Evolutionary conservation across 2,797 vertebrate genomes (phyloP).

Genomic region (Semaprochilodus insignis): DNA sequence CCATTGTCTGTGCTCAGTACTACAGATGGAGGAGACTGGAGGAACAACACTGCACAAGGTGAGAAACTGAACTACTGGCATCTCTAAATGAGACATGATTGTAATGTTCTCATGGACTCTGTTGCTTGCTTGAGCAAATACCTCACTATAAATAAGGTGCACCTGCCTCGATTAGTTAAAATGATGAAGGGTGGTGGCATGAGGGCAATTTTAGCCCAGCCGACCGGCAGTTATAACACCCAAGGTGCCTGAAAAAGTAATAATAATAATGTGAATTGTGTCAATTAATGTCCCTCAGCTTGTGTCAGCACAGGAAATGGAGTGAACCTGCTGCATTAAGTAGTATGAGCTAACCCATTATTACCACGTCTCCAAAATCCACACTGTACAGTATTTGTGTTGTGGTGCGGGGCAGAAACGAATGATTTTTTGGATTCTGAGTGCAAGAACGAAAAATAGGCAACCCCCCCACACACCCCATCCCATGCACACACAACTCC

Average conservation of each 20-base stretch:
- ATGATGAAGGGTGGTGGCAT: slow-evolving; percentile 11
- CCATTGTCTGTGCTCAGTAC: background rate
- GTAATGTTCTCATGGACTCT: background rate
- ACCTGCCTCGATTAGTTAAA: slow-evolving; percentile 35
- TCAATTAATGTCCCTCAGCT: slow-evolving; percentile 15
- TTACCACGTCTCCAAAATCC: slow-evolving; percentile 32
- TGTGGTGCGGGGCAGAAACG: slow-evolving; percentile 47
- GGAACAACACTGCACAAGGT: background rate
- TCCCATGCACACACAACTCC: slow-evolving; percentile 48
- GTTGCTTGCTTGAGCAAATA: slow-evolving; percentile 18
- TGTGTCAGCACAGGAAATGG: slow-evolving; percentile 3
- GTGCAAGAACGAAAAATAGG: slow-evolving; percentile 52
- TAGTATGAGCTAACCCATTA: slow-evolving; percentile 15
- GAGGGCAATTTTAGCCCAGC: slow-evolving; percentile 15
- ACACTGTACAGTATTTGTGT: slow-evolving; percentile 35
- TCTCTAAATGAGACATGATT: background rate
- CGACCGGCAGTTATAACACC: slow-evolving; percentile 32
- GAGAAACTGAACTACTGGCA: background rate
- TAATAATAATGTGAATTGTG: slow-evolving; percentile 14
- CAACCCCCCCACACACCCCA: background rate
- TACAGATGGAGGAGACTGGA: background rate
- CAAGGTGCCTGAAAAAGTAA: background rate
- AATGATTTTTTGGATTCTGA: slow-evolving; percentile 50
- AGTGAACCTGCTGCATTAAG: slow-evolving; percentile 28
- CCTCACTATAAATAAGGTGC: slow-evolving; percentile 30